Conservation (phyloP, 2,888 invertebrate species). For the Pterobdella sp. region DNA sequence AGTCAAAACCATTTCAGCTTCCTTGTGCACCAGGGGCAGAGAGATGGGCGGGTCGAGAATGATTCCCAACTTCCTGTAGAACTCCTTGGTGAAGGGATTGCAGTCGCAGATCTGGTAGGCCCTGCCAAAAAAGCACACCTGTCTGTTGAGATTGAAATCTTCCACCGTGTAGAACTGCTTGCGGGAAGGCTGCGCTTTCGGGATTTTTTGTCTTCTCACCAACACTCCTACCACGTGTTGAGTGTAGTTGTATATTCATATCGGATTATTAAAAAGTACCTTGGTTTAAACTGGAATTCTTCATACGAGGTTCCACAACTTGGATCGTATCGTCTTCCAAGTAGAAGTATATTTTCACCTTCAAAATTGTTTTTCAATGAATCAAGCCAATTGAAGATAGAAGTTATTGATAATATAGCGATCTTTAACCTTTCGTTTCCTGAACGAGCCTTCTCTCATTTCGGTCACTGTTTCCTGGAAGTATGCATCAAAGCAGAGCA, state of each 20-base stretch:
- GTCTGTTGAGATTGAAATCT: constrained; percentile 73
- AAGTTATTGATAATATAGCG: too few relatives aligned
- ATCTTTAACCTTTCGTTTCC: constrained; percentile 45
- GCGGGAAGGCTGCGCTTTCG: constrained; percentile 30
- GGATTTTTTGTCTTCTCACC: constrained; percentile 22
- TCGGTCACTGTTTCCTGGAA: constrained; percentile 75
- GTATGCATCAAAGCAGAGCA: constrained; percentile 66
- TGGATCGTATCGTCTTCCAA: constrained; percentile 89
- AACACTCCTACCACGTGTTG: constrained; percentile 13
- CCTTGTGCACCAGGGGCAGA: constrained; percentile 5
- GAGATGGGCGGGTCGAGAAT: constrained; percentile 12
- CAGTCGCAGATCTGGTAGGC: constrained; percentile 72
- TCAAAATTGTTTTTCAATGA: too few relatives aligned
- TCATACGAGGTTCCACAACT: constrained; percentile 70
- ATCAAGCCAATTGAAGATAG: too few relatives aligned
- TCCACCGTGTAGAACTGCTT: constrained; percentile 56
- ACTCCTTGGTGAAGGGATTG: constrained; percentile 75
- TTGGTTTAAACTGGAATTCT: constrained; percentile 77
- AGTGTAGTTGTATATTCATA: neutral
- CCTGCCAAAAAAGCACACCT: constrained; percentile 72
- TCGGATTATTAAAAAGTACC: constrained; percentile 56
- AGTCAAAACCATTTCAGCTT: constrained; percentile 11
- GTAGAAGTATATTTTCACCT: constrained; percentile 67
- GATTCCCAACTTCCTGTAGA: constrained; percentile 57
- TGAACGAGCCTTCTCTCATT: constrained; percentile 61